Base-by-base conservation (phyloP, 1,140 invertebrate species). In the Heliconius melpomene region DNA sequence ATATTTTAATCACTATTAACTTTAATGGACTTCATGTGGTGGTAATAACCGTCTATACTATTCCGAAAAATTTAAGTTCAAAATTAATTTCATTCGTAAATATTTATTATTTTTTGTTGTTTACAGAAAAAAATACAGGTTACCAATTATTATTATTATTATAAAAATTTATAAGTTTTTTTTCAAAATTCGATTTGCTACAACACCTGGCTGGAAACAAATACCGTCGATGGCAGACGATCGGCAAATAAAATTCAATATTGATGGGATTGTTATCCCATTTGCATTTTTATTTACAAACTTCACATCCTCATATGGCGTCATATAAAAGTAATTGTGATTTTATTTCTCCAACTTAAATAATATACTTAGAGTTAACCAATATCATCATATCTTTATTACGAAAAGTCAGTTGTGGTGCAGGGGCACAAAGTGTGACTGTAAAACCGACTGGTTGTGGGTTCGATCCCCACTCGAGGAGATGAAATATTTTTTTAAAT, bases 221-320 rank as follows among this genome's bases (percentile, higher is more conserved):
- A 66, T 11, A 52, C 11, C 46, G 26, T 29, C 38, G 73, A 74
- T 74, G n/a, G 52, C 54, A 76, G 26, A 76, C 16, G 52, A 11
- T 60, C 74, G 29, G n/a, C 74, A 75, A 75, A 75, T 75, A 75
- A 75, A 75, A 75, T 38, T 20, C 50, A 57, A 60, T 75, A 75
- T 75, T 57, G 74, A 57, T 75, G 52, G 50, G 52, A 75, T 52
- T 66, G 60, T 66, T 66, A 40, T 40, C 60, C 60, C 32, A 76
- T 76, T 70, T 76, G 57, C 74, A 76, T 76, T 66, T 76, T 76
- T 76, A 66, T 76, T 74, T 66, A 76, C 57, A 76, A 76, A 57
- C 74, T 36, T 66, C 60, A 26, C 60, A 66, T 66, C 26, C 26
- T 26, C 60, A 13, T 26, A 66, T 26, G 13, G 26, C 60, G 60